Conservation (phyloP, 2,888 invertebrate species). For the Spisula subtruncata region DNA sequence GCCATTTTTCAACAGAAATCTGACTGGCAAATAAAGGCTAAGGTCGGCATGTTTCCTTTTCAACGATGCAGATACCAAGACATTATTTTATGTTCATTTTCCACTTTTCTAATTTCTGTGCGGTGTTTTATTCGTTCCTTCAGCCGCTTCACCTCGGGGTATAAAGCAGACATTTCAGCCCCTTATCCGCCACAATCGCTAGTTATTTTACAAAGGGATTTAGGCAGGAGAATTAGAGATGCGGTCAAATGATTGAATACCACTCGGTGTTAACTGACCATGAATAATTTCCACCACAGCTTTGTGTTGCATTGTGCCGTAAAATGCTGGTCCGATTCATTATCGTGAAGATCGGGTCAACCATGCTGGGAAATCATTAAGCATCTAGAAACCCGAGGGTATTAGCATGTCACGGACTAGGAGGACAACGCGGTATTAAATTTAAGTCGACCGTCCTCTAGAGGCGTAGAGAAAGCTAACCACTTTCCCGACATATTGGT, state of each 20-base stretch:
- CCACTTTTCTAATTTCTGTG: too few species aligned
- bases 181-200: neutral
- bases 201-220: neutral
- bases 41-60: too few species aligned
- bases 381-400: conserved; percentile 28
- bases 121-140: neutral
- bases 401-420: conserved; percentile 26
- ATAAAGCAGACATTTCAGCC: neutral
- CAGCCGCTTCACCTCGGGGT: neutral
- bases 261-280: conserved; percentile 8
- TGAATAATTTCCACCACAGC: conserved; percentile 13
- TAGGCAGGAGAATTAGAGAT: neutral
- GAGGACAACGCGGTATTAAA: neutral
- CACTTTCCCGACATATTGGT: neutral
- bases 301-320: conserved; percentile 16
- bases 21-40: too few species aligned
- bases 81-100: too few species aligned
- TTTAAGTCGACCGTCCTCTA: neutral
- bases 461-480: neutral
- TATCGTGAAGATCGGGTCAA: conserved; percentile 41
- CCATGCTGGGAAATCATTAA: conserved; percentile 43
- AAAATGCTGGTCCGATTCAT: conserved; percentile 38
- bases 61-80: too few species aligned
- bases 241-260: neutral
- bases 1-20: too few species aligned